phyloP scores from a whole-genome alignment of 2,113 vertebrate species.

The Chascanopsetta lugubris region DNA sequence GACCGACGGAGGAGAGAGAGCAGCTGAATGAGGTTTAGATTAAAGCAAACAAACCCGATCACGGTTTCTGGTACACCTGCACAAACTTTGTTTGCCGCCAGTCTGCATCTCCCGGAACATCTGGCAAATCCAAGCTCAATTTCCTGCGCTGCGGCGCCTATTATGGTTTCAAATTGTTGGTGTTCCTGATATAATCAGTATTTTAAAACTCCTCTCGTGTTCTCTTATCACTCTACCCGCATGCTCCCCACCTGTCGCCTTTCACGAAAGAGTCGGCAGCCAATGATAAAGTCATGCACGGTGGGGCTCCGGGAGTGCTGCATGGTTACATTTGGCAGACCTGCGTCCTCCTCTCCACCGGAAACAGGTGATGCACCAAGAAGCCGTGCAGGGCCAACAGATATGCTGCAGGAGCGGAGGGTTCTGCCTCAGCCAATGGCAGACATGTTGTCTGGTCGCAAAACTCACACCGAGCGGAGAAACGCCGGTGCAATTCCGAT shows the following conservation, averaged over 20 bases:
- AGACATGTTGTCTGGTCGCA: slow-evolving; percentile 26
- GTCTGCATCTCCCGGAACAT: not conserved
- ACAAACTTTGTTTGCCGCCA: slow-evolving; percentile 6
- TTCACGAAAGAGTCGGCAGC: not conserved
- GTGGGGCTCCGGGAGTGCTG: not conserved
- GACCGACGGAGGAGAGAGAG: not conserved
- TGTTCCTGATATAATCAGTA: slow-evolving; percentile 5
- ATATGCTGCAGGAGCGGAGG: slow-evolving; percentile 9
- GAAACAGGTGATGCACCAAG: slow-evolving; percentile 29
- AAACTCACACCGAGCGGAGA: not conserved
- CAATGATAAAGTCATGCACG: slow-evolving; percentile 21
- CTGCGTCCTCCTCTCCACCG: slow-evolving; percentile 11
- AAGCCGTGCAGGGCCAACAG: slow-evolving; percentile 11
- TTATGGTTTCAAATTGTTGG: not conserved
- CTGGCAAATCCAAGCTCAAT: slow-evolving; percentile 4
- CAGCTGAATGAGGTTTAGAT: not conserved
- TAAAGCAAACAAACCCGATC: not conserved
- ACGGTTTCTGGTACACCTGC: not conserved
- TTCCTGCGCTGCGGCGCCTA: not conserved
- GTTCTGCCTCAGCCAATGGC: slow-evolving; percentile 33
- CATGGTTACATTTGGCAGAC: slow-evolving; percentile 37
- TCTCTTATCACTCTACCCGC: slow-evolving; percentile 21
- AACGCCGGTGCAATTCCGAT: not conserved
- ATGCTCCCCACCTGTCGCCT: slow-evolving; percentile 27
- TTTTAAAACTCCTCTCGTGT: not conserved